Conservation (phyloP, 1,140 invertebrate genomes). For the Bombus waltoni region DNA sequence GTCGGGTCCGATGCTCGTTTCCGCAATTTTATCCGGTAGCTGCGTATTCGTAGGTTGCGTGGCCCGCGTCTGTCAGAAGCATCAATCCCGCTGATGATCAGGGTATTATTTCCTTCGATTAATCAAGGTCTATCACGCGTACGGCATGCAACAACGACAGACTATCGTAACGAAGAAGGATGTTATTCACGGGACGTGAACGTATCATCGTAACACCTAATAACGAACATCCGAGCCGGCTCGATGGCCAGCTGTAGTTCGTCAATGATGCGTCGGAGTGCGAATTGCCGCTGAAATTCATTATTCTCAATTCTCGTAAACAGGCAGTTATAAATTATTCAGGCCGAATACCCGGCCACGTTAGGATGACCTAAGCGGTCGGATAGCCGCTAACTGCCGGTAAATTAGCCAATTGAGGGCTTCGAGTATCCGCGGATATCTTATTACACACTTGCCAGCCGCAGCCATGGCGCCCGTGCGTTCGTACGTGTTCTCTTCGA, state of each 20-base stretch:
- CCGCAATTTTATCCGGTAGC: not conserved
- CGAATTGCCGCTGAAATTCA: slow-evolving; percentile 79
- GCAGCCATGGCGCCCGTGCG: slow-evolving; percentile 78
- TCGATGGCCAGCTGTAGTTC: slow-evolving; percentile 65
- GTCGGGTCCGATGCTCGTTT: too few relatives aligned
- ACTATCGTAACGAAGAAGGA: slow-evolving; percentile 38
- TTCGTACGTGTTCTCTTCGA: slow-evolving; percentile 68
- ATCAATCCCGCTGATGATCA: not conserved
- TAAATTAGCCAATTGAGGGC: slow-evolving; percentile 84
- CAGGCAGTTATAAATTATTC: slow-evolving; percentile 84
- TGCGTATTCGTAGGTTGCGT: not conserved
- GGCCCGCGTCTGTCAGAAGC: not conserved
- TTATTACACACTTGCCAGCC: slow-evolving; percentile 82
- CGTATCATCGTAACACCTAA: slow-evolving; percentile 58
- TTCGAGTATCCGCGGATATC: slow-evolving; percentile 84
- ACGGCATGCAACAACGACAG: too few relatives aligned
- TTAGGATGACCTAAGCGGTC: slow-evolving; percentile 82
- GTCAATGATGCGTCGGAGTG: slow-evolving; percentile 71
- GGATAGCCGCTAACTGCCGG: slow-evolving; percentile 82
- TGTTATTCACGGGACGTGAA: slow-evolving; percentile 47
- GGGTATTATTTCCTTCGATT: not conserved
- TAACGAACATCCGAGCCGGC: slow-evolving; percentile 67
- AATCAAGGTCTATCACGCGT: not conserved
- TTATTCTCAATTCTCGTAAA: slow-evolving; percentile 84
- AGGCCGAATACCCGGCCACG: slow-evolving; percentile 80